These are phyloP conservation scores for Stichodactyla mertensii DNA, from an alignment of 64 coral and sea anemone species.

Conservation along the genomic window DNA sequence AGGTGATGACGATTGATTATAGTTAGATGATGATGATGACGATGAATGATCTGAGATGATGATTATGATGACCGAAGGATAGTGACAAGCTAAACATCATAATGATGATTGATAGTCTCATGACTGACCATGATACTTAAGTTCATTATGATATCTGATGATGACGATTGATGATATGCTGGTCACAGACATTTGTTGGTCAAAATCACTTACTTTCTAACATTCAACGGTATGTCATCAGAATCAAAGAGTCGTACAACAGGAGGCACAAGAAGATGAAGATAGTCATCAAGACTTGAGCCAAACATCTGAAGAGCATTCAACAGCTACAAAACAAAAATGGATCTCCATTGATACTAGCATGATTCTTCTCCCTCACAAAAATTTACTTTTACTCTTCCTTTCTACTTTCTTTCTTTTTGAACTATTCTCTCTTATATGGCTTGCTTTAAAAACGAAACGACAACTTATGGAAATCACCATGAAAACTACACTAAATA, in stretches of 20 bases:
- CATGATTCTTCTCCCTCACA: background rate
- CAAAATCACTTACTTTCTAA: conserved; percentile 64
- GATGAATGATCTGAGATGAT: background rate
- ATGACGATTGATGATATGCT: background rate
- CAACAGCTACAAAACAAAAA: conserved; percentile 52
- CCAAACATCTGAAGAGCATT: conserved; percentile 98
- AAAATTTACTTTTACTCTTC: too few relatives aligned
- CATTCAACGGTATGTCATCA: conserved; percentile 61
- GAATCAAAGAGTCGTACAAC: conserved; percentile 97
- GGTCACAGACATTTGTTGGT: background rate
- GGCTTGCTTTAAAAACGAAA: too few relatives aligned
- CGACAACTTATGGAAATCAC: too few relatives aligned
- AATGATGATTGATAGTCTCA: background rate
- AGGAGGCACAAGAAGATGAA: conserved; percentile 88
- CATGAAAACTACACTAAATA: too few relatives aligned
- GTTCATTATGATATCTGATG: background rate
- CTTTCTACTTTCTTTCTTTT: too few relatives aligned
- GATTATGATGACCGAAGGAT: background rate
- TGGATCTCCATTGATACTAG: background rate
- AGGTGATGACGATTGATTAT: background rate
- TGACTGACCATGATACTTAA: too few relatives aligned
- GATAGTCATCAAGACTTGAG: conserved; percentile 96
- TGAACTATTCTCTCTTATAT: too few relatives aligned
- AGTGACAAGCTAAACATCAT: background rate
- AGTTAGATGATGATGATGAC: background rate